phyloP scores from a whole-genome alignment of 2,888 invertebrate genomes.

The Cryptocephalus moraei region DNA sequence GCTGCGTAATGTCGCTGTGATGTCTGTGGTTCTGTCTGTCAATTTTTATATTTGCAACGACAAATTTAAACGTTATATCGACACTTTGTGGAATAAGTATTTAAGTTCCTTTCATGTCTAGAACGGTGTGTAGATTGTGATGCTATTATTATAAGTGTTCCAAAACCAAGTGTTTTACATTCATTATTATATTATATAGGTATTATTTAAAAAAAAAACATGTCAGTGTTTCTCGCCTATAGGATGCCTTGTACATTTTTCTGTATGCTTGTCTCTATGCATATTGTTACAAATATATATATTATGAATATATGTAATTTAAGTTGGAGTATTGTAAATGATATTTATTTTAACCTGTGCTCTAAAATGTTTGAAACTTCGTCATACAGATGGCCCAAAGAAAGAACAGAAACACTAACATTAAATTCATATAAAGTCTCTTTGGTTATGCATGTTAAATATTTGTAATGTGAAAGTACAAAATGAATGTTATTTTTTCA shows the following conservation, averaged over 20 bases:
- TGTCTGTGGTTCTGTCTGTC: slow-evolving; percentile 5
- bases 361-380: background rate
- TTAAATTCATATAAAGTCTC: too few relatives aligned
- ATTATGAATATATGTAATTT: slow-evolving; percentile 10
- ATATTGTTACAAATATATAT: slow-evolving; percentile 6
- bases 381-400: background rate
- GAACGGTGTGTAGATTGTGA: slow-evolving; percentile 18
- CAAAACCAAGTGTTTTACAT: slow-evolving; percentile 5
- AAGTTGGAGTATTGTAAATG: slow-evolving; percentile 11
- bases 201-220: too few relatives aligned
- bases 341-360: slow-evolving; percentile 11
- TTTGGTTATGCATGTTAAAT: too few relatives aligned
- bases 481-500: too few relatives aligned
- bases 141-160: slow-evolving; percentile 16
- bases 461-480: too few relatives aligned
- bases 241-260: slow-evolving; percentile 10
- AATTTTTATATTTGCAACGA: slow-evolving; percentile 3
- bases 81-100: slow-evolving; percentile 10
- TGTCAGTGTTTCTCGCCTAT: slow-evolving; percentile 10
- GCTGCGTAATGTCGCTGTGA: slow-evolving; percentile 1
- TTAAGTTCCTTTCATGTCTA: slow-evolving; percentile 13
- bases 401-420: background rate
- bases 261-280: slow-evolving; percentile 13
- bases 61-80: slow-evolving; percentile 1
- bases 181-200: too few relatives aligned